A percentile compares a stretch with the other conserved stretches of the same genome.
Evolutionary conservation across 1,140 invertebrate genomes (phyloP).

Genomic region (Drosophila albomicans): DNA sequence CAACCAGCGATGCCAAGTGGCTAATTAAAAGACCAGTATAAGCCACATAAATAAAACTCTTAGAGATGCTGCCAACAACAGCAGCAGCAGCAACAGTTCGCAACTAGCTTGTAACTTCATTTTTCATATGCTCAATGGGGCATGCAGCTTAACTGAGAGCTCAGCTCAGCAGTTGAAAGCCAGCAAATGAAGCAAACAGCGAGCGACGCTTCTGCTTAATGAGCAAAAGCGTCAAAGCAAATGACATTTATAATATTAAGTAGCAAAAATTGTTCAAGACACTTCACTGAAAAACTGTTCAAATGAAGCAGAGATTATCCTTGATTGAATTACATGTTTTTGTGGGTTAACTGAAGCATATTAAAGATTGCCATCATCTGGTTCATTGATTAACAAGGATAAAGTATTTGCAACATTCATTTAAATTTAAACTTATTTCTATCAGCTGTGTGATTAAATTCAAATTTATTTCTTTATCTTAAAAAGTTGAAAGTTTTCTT

Average conservation of each 20-base stretch:
- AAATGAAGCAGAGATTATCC: background rate
- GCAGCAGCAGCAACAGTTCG: background rate
- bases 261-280: conserved; percentile 7
- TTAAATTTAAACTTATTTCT: too few relatives aligned
- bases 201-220: conserved; percentile 10
- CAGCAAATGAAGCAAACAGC: conserved; percentile 23
- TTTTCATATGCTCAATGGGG: conserved; percentile 50
- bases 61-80: background rate
- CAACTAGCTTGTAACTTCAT: conserved; percentile 23
- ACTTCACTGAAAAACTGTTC: too few relatives aligned
- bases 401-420: background rate
- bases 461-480: too few relatives aligned
- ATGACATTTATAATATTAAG: conserved; percentile 40
- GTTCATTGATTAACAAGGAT: background rate
- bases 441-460: too few relatives aligned
- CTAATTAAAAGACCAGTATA: conserved; percentile 44
- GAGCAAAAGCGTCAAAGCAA: conserved; percentile 21
- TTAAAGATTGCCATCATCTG: background rate
- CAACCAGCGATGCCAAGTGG: conserved; percentile 13
- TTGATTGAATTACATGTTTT: conserved; percentile 2
- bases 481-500: background rate
- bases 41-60: conserved; percentile 12
- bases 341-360: background rate
- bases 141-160: conserved; percentile 24
- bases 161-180: conserved; percentile 13